phyloP scores from a whole-genome alignment of 2,888 invertebrate genomes.

The Cataglyphis rosenhaueri region DNA sequence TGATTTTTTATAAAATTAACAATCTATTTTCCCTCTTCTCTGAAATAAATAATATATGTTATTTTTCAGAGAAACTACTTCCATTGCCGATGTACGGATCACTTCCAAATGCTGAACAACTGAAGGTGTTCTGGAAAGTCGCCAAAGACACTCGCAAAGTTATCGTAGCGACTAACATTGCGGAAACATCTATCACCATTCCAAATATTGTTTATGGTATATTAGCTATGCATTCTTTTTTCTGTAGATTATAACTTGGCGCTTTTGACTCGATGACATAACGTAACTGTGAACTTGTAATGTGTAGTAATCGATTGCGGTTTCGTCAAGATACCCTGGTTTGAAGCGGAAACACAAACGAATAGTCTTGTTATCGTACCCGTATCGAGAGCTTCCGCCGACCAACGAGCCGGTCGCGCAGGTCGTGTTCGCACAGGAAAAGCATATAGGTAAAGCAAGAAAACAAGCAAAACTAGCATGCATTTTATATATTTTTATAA shows the following conservation, averaged over 20 bases:
- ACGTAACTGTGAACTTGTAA: conserved; percentile 10
- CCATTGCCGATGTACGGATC: conserved; percentile 97
- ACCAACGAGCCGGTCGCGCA: conserved; percentile 96
- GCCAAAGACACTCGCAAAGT: conserved; percentile 93
- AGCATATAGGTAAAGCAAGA: conserved; percentile 89
- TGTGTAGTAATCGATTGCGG: conserved; percentile 96
- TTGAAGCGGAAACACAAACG: conserved; percentile 93
- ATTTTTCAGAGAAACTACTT: conserved; percentile 86
- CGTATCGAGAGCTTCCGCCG: conserved; percentile 94
- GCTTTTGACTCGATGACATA: neutral
- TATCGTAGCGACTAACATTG: conserved; percentile 97
- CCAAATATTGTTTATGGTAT: conserved; percentile 96
- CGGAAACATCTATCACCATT: conserved; percentile 98
- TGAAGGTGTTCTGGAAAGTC: conserved; percentile 92
- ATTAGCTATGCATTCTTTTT: conserved; percentile 17
- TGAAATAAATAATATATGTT: neutral
- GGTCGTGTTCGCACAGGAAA: conserved; percentile 94
- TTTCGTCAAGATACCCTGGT: conserved; percentile 97
- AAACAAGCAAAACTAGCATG: neutral
- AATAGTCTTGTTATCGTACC: conserved; percentile 94
- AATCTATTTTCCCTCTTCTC: neutral
- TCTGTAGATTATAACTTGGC: neutral
- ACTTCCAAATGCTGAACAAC: conserved; percentile 91
- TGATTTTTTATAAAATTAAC: neutral
- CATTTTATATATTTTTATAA: neutral